phyloP scores from a whole-genome alignment of 2,888 invertebrate species.

The Campoplex nolae region DNA sequence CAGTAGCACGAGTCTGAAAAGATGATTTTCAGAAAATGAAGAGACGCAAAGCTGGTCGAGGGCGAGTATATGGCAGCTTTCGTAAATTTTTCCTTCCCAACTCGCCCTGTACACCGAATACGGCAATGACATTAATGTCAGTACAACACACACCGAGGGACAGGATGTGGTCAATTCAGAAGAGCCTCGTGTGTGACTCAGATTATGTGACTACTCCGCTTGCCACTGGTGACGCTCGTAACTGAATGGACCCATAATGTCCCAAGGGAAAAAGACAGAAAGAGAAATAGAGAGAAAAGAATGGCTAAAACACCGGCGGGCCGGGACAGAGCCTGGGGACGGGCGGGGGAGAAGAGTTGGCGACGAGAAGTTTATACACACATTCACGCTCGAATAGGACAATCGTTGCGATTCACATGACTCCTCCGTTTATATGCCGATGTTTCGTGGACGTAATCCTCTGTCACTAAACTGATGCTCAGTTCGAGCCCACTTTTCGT shows the following conservation, averaged over 20 bases:
- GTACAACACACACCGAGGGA: constrained; percentile 77
- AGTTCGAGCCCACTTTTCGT: constrained; percentile 67
- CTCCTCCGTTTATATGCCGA: constrained; percentile 44
- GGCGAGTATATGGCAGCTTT: constrained; percentile 61
- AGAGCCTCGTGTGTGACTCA: constrained; percentile 78
- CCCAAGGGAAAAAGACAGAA: constrained; percentile 48
- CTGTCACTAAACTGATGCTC: constrained; percentile 57
- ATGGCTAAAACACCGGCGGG: constrained; percentile 15
- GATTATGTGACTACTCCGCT: constrained; percentile 72
- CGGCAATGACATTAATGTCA: constrained; percentile 81
- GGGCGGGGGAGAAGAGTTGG: constrained; percentile 2
- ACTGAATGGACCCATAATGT: constrained; percentile 64
- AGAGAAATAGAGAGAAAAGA: constrained; percentile 38
- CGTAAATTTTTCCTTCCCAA: constrained; percentile 71
- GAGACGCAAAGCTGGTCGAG: not conserved
- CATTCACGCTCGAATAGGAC: constrained; percentile 61
- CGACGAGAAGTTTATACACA: not conserved
- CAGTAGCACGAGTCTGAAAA: not conserved
- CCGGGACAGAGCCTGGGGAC: not conserved
- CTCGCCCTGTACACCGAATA: constrained; percentile 65
- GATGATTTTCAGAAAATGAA: not conserved
- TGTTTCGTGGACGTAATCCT: constrained; percentile 63
- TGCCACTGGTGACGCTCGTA: constrained; percentile 58
- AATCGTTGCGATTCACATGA: constrained; percentile 67
- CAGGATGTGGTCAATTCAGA: constrained; percentile 83